Evolutionary conservation across 2,113 vertebrate genomes (phyloP), one percentile per base, ranked within the genome.

Genomic region (Esox niger): DNA sequence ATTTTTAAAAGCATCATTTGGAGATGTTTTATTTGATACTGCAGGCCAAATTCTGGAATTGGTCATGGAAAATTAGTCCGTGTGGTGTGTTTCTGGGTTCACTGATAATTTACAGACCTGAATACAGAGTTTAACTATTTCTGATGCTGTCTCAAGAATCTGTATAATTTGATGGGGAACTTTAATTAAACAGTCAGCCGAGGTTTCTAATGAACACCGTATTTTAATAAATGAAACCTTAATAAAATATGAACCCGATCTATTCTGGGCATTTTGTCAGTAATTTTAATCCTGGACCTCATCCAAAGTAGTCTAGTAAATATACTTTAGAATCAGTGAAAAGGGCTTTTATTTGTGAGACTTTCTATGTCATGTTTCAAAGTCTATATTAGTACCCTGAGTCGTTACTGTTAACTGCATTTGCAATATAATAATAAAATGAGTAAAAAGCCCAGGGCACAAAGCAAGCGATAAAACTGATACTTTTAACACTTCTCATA

Each of bases 21-120:
- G 70, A 82, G 73, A 85, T 73, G 70, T 79, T 70, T 69, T 59
- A 75, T 64, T 82, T 71, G 64, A 74, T 75, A 73, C 77, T 32
- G 21, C 38, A 43, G 5, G 46, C 52, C 64, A 30, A 62, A 68
- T 71, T 71, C 62, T 79, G 79, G 73, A 78, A 71, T 26, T 9
- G 56, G 52, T 75, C 52, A 68, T 63, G 77, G 81, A 86, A 84
- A 86, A 79, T 76, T 27, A 62, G 71, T 76, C 69, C 21, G 68
- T 20, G 0, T 59, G 61, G 62, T 65, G 64, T 66, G 70, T 66
- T 76, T 23, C 13, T 49, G 59, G 46, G 64, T 80, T 81, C 49
- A 38, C 3, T 70, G 23, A 32, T 66, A 17, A 52, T 63, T 63
- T 26, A 63, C 23, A 15, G 56, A 9, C 26, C 15, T 59, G 55